A percentile compares a stretch with the other conserved stretches of the same genome.
Conservation (phyloP, 2,888 invertebrate genomes). For the Formica aserva region DNA sequence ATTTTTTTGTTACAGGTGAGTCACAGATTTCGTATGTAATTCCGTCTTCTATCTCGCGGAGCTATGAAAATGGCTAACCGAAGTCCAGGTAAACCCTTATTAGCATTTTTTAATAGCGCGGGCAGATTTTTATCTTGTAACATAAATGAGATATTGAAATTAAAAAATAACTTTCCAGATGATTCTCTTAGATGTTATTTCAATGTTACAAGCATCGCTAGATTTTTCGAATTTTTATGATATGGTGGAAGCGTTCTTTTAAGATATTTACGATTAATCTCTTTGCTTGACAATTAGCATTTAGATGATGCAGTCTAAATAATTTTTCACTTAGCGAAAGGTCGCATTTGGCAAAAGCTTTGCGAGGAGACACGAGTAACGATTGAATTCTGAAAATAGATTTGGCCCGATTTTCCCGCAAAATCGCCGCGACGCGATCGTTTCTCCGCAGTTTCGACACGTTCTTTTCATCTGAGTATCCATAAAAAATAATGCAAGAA, state of each 20-base stretch:
- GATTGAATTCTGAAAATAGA: conserved; percentile 62
- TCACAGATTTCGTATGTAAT: conserved; percentile 37
- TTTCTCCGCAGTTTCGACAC: not conserved
- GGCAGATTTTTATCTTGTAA: not conserved
- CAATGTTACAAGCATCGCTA: not conserved
- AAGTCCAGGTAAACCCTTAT: conserved; percentile 26
- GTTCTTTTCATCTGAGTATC: conserved; percentile 28
- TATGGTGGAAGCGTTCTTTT: not conserved
- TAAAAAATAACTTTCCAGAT: not conserved
- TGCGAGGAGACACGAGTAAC: conserved; percentile 29
- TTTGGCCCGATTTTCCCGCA: conserved; percentile 58
- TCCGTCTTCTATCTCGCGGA: not conserved
- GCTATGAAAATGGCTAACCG: not conserved
- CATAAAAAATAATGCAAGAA: conserved; percentile 36
- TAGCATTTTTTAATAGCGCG: not conserved
- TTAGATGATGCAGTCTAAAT: not conserved
- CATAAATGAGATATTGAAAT: not conserved
- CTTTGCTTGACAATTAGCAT: conserved; percentile 2
- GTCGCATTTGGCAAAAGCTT: conserved; percentile 56
- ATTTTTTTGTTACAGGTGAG: conserved; percentile 69
- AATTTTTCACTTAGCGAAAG: conserved; percentile 22
- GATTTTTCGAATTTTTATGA: not conserved
- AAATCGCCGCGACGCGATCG: not conserved
- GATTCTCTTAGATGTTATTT: not conserved
- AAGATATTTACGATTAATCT: conserved; percentile 12